A percentile compares a stretch with the other conserved stretches of the same genome.
These are phyloP conservation scores for Rhinogobio ventralis DNA, from an alignment of 2,797 vertebrate genomes.

Conservation along the genomic window DNA sequence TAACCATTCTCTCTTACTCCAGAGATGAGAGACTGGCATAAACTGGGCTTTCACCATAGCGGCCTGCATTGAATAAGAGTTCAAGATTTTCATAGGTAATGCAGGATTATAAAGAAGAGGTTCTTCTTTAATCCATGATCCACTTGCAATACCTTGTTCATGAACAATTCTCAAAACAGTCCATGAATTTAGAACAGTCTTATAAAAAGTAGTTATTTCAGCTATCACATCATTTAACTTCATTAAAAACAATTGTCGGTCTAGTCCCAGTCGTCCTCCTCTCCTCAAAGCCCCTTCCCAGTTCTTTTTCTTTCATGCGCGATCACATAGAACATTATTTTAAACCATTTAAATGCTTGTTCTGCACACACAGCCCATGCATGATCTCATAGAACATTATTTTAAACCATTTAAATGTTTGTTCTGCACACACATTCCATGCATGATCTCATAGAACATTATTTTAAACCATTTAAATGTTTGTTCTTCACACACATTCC, in stretches of 20 bases:
- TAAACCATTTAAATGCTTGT: no score
- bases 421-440: no score
- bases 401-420: no score
- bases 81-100: neutral
- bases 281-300: no score
- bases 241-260: neutral
- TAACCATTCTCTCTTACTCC: neutral
- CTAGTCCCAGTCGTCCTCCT: neutral
- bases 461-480: no score
- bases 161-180: neutral
- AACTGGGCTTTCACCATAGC: neutral
- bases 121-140: neutral
- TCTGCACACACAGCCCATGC: no score
- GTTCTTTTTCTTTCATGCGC: no score
- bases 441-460: no score
- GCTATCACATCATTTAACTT: neutral
- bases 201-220: neutral
- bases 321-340: no score
- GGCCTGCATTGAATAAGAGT: neutral
- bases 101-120: neutral
- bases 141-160: neutral
- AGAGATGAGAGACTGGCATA: neutral
- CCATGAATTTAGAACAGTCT: neutral
- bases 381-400: no score
- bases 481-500: no score